Base-by-base conservation (phyloP, 2,113 vertebrate genomes). In the Dissostichus mawsoni region DNA sequence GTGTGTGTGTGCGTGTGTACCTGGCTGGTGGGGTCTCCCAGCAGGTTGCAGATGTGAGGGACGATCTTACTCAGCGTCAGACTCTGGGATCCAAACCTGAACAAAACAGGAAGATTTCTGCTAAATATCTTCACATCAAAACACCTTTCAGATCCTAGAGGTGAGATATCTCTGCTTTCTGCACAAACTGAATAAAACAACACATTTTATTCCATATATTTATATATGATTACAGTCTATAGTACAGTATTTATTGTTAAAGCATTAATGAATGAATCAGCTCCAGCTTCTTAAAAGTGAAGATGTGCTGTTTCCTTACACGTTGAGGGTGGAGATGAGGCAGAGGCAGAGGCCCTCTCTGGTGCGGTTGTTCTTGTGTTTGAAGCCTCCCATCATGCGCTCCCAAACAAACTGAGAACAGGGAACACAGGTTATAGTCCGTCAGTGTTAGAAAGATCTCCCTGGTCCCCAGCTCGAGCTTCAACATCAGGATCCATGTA, bases 61-160 rank as follows among this genome's bases (percentile, higher is more conserved):
- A 99, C 98, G 9, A 99, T 98, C 95, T 99, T 99, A 94, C 96
- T 99, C 82, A 99, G 95, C 8, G 98, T 99, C 94, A 99, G 94
- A 91, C 97, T 97, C 87, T 98, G 97, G 85, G 98, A 97, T 92
- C 98, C 98, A 86, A 97, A 99, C 92, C 98, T 99, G 91, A 44
- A 89, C 3, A 58, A 0, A 84, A 65, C 20, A 16, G 25, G 10
- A 71, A 29, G 13, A 14, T 45, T 11, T 44, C 14, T 16, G 36
- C 14, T 13, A 11, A 3, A 8, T 7, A 33, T 9, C 2, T 10
- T 18, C 0, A 2, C 11, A 20, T 11, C 8, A 52, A 6, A 53
- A 8, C 2, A 2, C 11, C n/a, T 10, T 29, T 57, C 23, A 9
- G 9, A 2, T 10, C n/a, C 5, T 5, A 36, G 5, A 36, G 36